Base-by-base conservation (phyloP, 2,113 vertebrate genomes). In the Tautogolabrus adspersus region DNA sequence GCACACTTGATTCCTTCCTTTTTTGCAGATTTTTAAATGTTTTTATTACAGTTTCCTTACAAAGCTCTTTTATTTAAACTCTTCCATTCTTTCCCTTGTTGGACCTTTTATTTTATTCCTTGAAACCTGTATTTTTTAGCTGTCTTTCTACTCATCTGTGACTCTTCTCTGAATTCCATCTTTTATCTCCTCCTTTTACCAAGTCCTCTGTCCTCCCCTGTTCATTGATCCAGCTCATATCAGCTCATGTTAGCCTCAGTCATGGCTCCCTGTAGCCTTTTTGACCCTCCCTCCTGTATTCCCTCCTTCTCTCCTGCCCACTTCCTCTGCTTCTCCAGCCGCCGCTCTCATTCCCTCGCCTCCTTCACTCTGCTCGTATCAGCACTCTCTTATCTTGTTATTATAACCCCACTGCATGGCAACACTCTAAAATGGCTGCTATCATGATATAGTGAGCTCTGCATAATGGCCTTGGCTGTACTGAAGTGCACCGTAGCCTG, bases 401-500 rank as follows among this genome's bases (percentile, higher is more conserved):
- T 95, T 94, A 91, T 92, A 94, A 94, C 92, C 91, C 90, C 61
- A 56, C 65, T 87, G 83, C 89, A 79, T 88, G 85, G 86, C 78
- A 89, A 88, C 82, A 82, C 79, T 91, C 88, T 90, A 89, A 92
- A 93, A 93, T 82, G 91, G 89, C 87, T 77, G 83, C 92, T 86
- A 75, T 84, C 75, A 58, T 94, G 90, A 92, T 94, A 75, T 85
- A 89, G 82, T 88, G 89, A 87, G 75, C 92, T 91, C 78, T 75
- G 79, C 80, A 54, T 92, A 93, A 94, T 93, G 90, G 88, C 84
- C 87, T 88, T 89, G 82, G 84, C 84, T 87, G 70, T 67, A 71
- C 85, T 59, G 72, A 60, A 74, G 47, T 44, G 82, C 85, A 51
- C 56, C 21, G 23, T 70, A 73, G 90, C 92, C 89, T 10, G 61